Conservation (phyloP, 1,140 invertebrate species). For the Philaenus spumarius region DNA sequence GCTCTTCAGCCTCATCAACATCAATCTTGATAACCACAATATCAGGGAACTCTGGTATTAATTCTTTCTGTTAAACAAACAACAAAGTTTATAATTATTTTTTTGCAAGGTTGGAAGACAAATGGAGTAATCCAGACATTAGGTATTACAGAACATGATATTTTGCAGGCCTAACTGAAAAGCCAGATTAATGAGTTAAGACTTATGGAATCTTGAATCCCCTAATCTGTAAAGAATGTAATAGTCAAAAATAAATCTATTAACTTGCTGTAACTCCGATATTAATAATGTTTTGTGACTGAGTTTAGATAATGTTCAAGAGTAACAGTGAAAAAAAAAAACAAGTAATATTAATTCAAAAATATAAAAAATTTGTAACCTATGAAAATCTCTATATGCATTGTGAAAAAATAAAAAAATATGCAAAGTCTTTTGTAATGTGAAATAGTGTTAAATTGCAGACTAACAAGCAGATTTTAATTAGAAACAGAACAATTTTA, state of each 20-base stretch:
- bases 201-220: neutral
- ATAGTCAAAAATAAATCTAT: neutral
- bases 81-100: slow-evolving; percentile 21
- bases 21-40: slow-evolving; percentile 69
- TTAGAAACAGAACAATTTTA: too few species aligned
- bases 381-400: too few species aligned
- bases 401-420: too few species aligned
- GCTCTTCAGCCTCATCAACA: slow-evolving; percentile 82
- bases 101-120: neutral
- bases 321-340: too few species aligned
- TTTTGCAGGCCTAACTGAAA: neutral
- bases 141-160: neutral
- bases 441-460: too few species aligned
- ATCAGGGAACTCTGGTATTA: slow-evolving; percentile 41
- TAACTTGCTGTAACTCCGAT: too few species aligned
- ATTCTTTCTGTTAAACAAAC: slow-evolving; percentile 49
- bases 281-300: too few species aligned
- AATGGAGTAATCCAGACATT: neutral
- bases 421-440: too few species aligned
- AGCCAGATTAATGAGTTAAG: neutral
- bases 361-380: too few species aligned
- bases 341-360: too few species aligned
- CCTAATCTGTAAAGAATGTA: neutral
- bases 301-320: too few species aligned
- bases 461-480: too few species aligned